Percentiles rank a stretch among this genome's conserved stretches.
phyloP scores from a whole-genome alignment of 1,140 invertebrate genomes.

The Idris sp. region DNA sequence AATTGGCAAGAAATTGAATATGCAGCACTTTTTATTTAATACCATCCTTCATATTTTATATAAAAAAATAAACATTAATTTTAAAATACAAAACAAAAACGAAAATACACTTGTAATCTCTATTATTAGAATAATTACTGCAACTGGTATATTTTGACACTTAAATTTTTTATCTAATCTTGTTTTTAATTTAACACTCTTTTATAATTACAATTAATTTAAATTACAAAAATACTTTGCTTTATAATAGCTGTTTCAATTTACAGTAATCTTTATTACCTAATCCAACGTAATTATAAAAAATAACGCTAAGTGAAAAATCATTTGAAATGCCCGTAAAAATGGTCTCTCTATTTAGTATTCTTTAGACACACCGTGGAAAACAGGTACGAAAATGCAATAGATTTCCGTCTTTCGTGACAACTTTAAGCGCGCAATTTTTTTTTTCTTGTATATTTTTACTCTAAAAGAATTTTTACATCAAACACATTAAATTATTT shows the following conservation, averaged over 20 bases:
- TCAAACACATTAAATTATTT: no score
- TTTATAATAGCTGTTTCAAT: no score
- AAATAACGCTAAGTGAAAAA: conserved; percentile 8
- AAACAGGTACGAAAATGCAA: conserved; percentile 29
- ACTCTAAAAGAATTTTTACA: conserved; percentile 15
- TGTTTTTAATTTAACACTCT: no score
- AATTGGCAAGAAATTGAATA: conserved; percentile 60
- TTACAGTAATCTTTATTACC: no score
- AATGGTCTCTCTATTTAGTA: conserved; percentile 28
- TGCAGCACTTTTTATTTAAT: conserved; percentile 59
- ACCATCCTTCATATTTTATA: conserved; percentile 49
- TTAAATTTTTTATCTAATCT: no score
- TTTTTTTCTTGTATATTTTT: background rate
- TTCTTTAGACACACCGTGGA: conserved; percentile 9
- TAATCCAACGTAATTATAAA: no score
- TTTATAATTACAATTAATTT: no score
- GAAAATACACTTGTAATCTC: conserved; percentile 13
- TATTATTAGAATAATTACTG: background rate
- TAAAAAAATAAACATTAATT: conserved; percentile 31
- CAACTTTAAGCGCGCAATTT: conserved; percentile 36
- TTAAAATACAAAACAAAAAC: conserved; percentile 29
- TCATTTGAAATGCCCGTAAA: conserved; percentile 8
- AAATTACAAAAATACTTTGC: no score
- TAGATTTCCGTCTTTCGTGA: conserved; percentile 32
- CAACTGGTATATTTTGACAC: no score